Evolutionary conservation across 2,113 vertebrate species (phyloP).

Genomic region (Phoenicopterus ruber): DNA sequence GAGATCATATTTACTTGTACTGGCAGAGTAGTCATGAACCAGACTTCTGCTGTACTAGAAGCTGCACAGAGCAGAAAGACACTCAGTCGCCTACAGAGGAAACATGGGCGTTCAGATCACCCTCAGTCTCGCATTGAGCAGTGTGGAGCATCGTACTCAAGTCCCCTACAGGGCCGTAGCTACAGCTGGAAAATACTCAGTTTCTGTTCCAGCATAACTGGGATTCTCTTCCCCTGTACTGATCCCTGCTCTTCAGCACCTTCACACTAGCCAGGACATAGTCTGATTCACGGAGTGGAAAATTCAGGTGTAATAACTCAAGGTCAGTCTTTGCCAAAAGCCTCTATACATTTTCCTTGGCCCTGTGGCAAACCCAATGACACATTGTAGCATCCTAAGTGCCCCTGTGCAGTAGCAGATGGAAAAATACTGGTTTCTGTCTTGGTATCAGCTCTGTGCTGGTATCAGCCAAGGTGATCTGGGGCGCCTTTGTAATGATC

Average conservation of each 20-base stretch:
- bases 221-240: background rate
- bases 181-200: background rate
- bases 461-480: background rate
- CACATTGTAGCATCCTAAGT: background rate
- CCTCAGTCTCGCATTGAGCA: background rate
- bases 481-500: background rate
- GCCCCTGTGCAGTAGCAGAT: background rate
- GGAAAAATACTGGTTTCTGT: background rate
- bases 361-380: background rate
- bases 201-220: background rate
- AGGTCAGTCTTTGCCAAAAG: background rate
- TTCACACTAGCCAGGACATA: background rate
- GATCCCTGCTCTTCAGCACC: background rate
- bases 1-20: background rate
- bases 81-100: background rate
- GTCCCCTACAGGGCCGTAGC: background rate
- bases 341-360: background rate
- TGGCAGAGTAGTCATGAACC: background rate
- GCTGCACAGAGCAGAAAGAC: background rate
- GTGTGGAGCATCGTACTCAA: accelerated
- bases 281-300: background rate
- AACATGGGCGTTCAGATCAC: background rate
- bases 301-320: background rate
- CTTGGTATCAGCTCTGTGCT: background rate
- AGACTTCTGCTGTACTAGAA: background rate